phyloP scores from a whole-genome alignment of 2,888 invertebrate species.

The Heliothis peltigera region DNA sequence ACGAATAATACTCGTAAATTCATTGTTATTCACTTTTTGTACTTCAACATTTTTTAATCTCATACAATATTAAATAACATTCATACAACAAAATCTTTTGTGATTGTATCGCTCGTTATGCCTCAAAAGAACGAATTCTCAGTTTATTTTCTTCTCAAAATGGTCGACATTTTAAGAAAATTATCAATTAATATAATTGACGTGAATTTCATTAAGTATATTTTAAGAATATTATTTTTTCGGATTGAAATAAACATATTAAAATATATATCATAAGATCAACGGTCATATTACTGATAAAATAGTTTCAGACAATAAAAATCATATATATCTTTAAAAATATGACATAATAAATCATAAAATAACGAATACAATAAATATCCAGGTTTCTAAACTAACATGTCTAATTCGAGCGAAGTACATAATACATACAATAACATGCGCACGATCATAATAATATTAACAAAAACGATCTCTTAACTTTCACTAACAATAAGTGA shows the following conservation, averaged over 20 bases:
- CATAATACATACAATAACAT: constrained; percentile 55
- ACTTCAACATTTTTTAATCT: constrained; percentile 86
- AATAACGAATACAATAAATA: constrained; percentile 35
- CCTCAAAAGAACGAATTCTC: background rate
- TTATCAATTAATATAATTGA: constrained; percentile 65
- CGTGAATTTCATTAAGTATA: background rate
- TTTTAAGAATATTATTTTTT: background rate
- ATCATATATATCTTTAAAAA: constrained; percentile 2
- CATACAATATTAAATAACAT: constrained; percentile 85
- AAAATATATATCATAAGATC: background rate
- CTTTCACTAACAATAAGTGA: constrained; percentile 48
- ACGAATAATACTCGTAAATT: constrained; percentile 80
- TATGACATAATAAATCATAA: constrained; percentile 6
- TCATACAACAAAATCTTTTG: constrained; percentile 74
- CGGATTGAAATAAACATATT: background rate
- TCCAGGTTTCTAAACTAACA: constrained; percentile 20
- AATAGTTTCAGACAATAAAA: constrained; percentile 5
- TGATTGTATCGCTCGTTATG: constrained; percentile 67
- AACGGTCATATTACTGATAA: background rate
- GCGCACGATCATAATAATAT: constrained; percentile 61
- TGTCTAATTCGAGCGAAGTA: constrained; percentile 70
- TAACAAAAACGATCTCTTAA: constrained; percentile 61
- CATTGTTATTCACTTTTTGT: constrained; percentile 84
- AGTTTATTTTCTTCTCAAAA: constrained; percentile 20
- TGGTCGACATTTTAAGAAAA: constrained; percentile 6